Base-by-base conservation (phyloP, 1,140 invertebrate species). In the Ooceraea biroi region DNA sequence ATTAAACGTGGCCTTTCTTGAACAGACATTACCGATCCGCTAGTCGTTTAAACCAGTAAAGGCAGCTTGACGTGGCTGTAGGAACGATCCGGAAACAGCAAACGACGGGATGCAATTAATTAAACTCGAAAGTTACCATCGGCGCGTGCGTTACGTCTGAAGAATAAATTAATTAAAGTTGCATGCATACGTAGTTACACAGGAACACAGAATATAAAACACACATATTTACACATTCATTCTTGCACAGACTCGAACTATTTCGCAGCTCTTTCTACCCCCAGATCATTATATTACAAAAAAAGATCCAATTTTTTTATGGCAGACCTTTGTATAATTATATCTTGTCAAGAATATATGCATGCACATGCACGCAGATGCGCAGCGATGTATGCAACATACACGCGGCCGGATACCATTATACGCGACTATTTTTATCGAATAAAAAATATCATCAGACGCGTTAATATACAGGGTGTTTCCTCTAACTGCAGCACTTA, bases 51-150 rank as follows among this genome's bases (percentile, higher is more conserved):
- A n/a, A 36, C 50, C 36, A 14, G 50, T 55, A 22, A 46, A 69
- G 17, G 36, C 11, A 11, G 0, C 61, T 36, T 46, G 14, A 68
- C 87, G 87, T 86, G 84, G 78, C 3, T 11, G 36, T n/a, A n/a
- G 22, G 44, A 68, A n/a, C 11, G 44, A 66, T 61, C 12, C 52
- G 82, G 46, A 87, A 72, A 25, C n/a, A 50, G 36, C 50, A 7
- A 77, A 48, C 36, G 27, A 27, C 76, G 82, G 76, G 71, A 90
- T 88, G 65, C 46, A 86, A 90, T 88, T 84, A 80, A 78, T 22
- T 10, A 11, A 48, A 14, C 7, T 65, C 14, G 14, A 22, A 66
- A 52, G 27, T 52, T 50, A 41, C 1, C 25, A 27, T 65, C 14
- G 50, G n/a, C 14, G 17, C 50, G 50, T n/a, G 46, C n/a, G n/a